Evolutionary conservation across 92 coral and sea anemone genomes (phyloP).

Genomic region (Ricordea florida): DNA sequence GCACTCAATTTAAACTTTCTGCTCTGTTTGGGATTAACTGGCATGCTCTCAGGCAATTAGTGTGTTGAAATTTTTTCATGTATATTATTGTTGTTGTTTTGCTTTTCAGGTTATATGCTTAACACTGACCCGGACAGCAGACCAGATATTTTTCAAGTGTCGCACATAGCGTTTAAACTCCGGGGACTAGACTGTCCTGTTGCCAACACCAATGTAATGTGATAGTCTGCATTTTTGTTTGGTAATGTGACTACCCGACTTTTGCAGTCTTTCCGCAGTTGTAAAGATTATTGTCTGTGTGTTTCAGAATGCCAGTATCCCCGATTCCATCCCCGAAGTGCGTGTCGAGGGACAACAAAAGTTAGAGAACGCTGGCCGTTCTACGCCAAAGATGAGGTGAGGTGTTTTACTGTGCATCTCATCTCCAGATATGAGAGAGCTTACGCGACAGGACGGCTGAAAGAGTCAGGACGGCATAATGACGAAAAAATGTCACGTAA

Average conservation of each 20-base stretch:
- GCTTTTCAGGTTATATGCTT: slow-evolving; percentile 67
- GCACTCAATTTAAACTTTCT: too few relatives aligned
- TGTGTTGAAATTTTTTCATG: too few relatives aligned
- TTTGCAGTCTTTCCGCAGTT: neutral
- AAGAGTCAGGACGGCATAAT: too few relatives aligned
- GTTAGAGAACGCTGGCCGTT: slow-evolving; percentile 41
- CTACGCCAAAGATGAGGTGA: slow-evolving; percentile 61
- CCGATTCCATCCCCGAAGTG: slow-evolving; percentile 72
- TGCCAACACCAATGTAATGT: slow-evolving; percentile 58
- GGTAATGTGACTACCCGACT: neutral
- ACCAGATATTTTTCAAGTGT: slow-evolving; percentile 92
- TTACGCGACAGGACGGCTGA: too few relatives aligned
- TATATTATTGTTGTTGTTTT: too few relatives aligned
- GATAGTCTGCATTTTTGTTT: neutral
- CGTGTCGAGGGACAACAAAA: slow-evolving; percentile 42
- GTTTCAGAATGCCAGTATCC: slow-evolving; percentile 59
- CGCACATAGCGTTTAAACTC: slow-evolving; percentile 81
- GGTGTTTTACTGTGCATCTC: neutral
- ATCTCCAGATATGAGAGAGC: neutral
- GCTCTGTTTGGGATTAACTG: too few relatives aligned
- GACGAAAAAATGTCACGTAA: too few relatives aligned
- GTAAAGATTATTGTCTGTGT: neutral
- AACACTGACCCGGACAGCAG: slow-evolving; percentile 93
- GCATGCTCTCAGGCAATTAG: too few relatives aligned
- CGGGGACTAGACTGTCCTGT: slow-evolving; percentile 89